Base-by-base conservation (phyloP, 1,140 invertebrate species). In the Microplitis mediator region DNA sequence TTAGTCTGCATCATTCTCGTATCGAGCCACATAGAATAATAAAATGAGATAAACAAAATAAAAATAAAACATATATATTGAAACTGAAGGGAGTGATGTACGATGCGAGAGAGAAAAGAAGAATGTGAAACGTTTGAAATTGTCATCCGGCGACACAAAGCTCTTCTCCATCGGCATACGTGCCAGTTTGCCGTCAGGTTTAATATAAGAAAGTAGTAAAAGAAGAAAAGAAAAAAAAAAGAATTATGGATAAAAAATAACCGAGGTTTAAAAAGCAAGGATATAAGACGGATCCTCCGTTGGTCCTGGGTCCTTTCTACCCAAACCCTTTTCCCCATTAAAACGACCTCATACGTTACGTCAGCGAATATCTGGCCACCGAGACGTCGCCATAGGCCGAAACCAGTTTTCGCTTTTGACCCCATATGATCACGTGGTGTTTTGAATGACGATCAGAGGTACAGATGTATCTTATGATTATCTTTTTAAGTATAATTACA, bases 401-500 rank as follows among this genome's bases (percentile, higher is more conserved):
- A 67, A 67, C 65, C 65, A 67, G 65, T 67, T 67, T 67, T 67
- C 65, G 65, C 65, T 67, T 67, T 67, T 67, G 65, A 67, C 65
- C 65, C 65, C 50, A 67, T 67, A 35, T 39, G 39, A 64, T 64
- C 62, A 64, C 65, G 31, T 54, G 65, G 4, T 51, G 35, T 23
- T 67, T n/a, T 54, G 16, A 54, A 67, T 67, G 45, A 67, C 52
- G 6, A 67, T 52, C 39, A 65, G 16, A 58, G 14, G 56, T 23
- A 23, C 4, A 31, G 16, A 23, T 58, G 56, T 16, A 58, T 31
- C 9, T 58, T 31, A 31, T 31, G 14, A 31, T 58, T 31, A 16
- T 45, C 39, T 45, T 45, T 45, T 45, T 45, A 11, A 45, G 11
- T 45, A 45, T 45, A 45, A 45, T 45, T 45, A 45, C 39, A 45